These are phyloP conservation scores for Lottia gigantea DNA, from an alignment of 2,888 invertebrate genomes.

Conservation along the genomic window DNA sequence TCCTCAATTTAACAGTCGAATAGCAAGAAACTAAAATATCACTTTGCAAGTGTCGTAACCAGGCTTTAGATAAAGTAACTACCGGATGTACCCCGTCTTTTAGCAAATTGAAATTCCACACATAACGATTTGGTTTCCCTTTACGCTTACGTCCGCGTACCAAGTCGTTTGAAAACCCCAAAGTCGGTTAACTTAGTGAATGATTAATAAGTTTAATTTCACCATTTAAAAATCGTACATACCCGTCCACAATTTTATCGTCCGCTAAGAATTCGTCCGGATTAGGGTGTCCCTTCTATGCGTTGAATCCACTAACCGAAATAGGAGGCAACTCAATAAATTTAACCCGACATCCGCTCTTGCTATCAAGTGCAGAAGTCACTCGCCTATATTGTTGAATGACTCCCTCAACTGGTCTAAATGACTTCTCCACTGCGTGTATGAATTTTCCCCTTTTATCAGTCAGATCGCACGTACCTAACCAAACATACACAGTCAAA, in stretches of 20 bases:
- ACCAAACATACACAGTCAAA: not conserved
- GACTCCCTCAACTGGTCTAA: not conserved
- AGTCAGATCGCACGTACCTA: not conserved
- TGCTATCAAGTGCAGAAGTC: not conserved
- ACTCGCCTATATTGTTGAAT: not conserved
- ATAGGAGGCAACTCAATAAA: not conserved
- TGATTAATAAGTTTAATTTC: not conserved
- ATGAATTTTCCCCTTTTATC: not conserved
- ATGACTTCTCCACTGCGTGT: not conserved
- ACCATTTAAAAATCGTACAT: not conserved
- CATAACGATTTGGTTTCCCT: not conserved
- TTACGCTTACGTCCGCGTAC: not conserved
- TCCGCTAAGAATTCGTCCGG: not conserved
- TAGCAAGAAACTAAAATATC: slow-evolving; percentile 2
- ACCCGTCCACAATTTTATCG: not conserved
- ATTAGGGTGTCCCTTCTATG: not conserved
- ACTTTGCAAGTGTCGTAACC: not conserved
- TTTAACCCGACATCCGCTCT: not conserved
- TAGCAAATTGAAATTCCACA: not conserved
- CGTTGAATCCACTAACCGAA: not conserved
- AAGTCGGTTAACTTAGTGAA: not conserved
- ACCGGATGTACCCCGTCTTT: not conserved
- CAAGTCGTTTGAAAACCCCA: slow-evolving; percentile 1
- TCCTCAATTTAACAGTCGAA: not conserved
- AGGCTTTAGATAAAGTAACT: not conserved